Conservation (phyloP, 2,797 vertebrate species). For the Takifugu rubripes region DNA sequence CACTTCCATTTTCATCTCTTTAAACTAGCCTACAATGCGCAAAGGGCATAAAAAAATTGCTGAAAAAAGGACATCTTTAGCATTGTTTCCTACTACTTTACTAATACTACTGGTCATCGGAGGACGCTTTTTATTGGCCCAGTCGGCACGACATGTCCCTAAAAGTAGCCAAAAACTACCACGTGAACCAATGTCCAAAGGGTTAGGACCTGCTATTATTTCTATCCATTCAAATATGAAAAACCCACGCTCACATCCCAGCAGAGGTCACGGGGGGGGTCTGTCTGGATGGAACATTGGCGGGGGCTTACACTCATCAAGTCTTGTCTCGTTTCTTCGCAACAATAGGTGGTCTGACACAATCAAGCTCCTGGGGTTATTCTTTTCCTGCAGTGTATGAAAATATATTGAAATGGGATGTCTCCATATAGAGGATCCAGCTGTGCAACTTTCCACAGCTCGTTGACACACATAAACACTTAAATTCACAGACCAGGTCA, state of each 20-base stretch:
- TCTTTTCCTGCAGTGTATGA: constrained; percentile 42
- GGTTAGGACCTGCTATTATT: constrained; percentile 44
- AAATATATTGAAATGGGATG: constrained; percentile 45
- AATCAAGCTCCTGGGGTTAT: constrained; percentile 56
- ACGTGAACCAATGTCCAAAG: constrained; percentile 44
- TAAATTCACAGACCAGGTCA: constrained; percentile 15
- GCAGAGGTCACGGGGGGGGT: constrained; percentile 23
- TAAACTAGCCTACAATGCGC: too few relatives aligned
- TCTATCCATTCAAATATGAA: constrained; percentile 25
- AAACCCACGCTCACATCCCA: constrained; percentile 39
- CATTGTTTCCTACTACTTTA: too few relatives aligned
- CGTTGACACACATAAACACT: constrained; percentile 37
- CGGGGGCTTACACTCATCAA: constrained; percentile 8
- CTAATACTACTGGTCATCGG: constrained; percentile 6
- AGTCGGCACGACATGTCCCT: constrained; percentile 39
- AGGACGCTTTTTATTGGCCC: constrained; percentile 32
- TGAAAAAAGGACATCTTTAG: too few relatives aligned
- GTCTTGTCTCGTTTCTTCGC: constrained; percentile 26
- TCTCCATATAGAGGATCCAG: constrained; percentile 34
- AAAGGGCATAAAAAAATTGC: too few relatives aligned
- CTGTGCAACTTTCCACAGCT: constrained; percentile 31
- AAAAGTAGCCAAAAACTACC: constrained; percentile 44
- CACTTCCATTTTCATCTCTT: too few relatives aligned
- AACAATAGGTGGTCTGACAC: constrained; percentile 51
- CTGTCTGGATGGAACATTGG: constrained; percentile 22